Conservation (phyloP, 2,888 invertebrate genomes). For the Elgonia sp. region DNA sequence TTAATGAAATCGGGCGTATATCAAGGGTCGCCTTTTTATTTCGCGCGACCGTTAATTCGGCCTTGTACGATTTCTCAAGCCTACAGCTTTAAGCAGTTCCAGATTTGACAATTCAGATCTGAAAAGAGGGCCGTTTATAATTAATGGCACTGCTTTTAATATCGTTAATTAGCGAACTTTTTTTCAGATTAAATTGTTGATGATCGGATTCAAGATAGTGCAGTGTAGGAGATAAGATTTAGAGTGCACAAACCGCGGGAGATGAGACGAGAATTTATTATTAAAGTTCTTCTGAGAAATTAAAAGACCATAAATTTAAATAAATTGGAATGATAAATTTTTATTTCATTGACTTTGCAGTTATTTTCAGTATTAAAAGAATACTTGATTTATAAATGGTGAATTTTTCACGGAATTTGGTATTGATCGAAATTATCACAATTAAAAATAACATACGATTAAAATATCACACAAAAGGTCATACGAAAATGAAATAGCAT, state of each 20-base stretch:
- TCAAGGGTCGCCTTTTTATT: slow-evolving; percentile 36
- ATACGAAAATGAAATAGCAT: no score
- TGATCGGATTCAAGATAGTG: slow-evolving; percentile 15
- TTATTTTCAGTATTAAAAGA: no score
- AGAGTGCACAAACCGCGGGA: not conserved
- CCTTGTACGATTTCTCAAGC: slow-evolving; percentile 37
- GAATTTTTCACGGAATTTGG: no score
- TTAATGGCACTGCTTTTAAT: slow-evolving; percentile 47
- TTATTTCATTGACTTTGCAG: no score
- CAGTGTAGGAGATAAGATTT: not conserved
- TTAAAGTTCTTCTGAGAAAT: no score
- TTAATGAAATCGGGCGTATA: slow-evolving; percentile 58
- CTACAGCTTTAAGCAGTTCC: not conserved
- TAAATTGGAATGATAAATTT: no score
- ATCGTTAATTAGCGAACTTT: slow-evolving; percentile 39
- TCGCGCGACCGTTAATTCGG: slow-evolving; percentile 39
- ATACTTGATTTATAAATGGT: no score
- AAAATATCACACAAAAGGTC: no score
- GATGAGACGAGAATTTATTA: no score
- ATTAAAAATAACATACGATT: no score
- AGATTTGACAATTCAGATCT: slow-evolving; percentile 25
- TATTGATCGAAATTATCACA: no score
- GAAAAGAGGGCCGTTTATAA: slow-evolving; percentile 20
- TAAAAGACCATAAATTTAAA: no score
- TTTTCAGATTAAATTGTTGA: slow-evolving; percentile 33